Conservation (phyloP, 30 jellyfish, hydroid and myxozoan genomes). For the Sanderia malayensis region DNA sequence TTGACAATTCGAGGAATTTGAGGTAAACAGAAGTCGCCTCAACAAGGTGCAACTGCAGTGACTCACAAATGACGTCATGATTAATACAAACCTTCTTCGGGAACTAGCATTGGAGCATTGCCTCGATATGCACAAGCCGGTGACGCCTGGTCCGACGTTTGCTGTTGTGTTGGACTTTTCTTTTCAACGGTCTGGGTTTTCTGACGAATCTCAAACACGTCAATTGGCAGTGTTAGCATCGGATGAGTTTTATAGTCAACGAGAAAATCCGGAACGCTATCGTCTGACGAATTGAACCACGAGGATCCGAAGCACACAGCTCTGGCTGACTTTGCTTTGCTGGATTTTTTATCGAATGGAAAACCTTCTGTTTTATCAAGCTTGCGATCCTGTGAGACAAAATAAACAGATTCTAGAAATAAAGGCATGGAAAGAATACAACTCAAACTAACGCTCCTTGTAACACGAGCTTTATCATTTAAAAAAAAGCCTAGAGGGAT, state of each 20-base stretch:
- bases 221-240: constrained; percentile 25
- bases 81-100: constrained; percentile 72
- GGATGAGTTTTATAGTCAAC: constrained; percentile 37
- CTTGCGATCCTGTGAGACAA: constrained; percentile 31
- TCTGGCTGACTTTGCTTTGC: constrained; percentile 32
- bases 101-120: constrained; percentile 58
- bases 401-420: not conserved
- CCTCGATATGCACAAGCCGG: constrained; percentile 8
- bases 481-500: not conserved
- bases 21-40: too few relatives aligned
- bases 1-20: too few relatives aligned
- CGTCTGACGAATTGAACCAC: constrained; percentile 34
- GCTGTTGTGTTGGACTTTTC: constrained; percentile 2
- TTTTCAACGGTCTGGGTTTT: constrained; percentile 20
- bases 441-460: not conserved
- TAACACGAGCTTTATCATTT: too few relatives aligned
- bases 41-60: too few relatives aligned
- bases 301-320: constrained; percentile 60
- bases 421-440: too few relatives aligned
- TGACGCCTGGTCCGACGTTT: too few relatives aligned
- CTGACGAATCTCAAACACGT: constrained; percentile 21
- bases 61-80: not conserved
- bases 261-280: constrained; percentile 52
- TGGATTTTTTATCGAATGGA: constrained; percentile 47
- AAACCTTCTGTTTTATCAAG: constrained; percentile 62